Conservation (phyloP, 2,797 vertebrate species). For the Eremophila alpestris region DNA sequence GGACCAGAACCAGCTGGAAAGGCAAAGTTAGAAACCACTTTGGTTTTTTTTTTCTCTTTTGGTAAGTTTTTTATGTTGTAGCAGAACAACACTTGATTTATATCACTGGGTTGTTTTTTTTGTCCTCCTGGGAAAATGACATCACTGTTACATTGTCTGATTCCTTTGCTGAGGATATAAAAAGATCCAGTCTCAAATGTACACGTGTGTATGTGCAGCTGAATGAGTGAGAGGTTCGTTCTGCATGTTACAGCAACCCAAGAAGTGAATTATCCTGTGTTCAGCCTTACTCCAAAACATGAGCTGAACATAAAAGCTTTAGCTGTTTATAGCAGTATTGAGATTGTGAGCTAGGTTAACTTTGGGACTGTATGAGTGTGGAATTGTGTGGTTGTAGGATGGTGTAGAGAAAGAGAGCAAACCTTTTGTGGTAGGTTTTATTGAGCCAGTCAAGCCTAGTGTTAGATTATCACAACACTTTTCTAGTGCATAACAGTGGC, state of each 20-base stretch:
- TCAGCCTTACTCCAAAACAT: slow-evolving; percentile 1
- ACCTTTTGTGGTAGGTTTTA: neutral
- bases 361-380: neutral
- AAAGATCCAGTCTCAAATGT: neutral
- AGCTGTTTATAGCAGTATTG: neutral
- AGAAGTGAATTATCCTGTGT: neutral
- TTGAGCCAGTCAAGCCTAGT: neutral
- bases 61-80: neutral
- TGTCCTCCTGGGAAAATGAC: neutral
- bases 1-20: neutral
- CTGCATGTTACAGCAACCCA: neutral
- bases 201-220: neutral
- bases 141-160: neutral
- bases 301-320: neutral
- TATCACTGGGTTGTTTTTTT: neutral
- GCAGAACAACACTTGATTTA: neutral
- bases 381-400: neutral
- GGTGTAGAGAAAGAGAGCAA: neutral
- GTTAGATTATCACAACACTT: neutral
- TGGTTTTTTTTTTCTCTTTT: neutral
- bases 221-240: neutral
- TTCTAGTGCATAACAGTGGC: neutral
- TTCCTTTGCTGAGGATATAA: neutral
- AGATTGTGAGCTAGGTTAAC: neutral
- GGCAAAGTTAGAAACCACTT: neutral